Conservation (phyloP, 2,113 vertebrate genomes). For the Paramisgurnus dabryanus region DNA sequence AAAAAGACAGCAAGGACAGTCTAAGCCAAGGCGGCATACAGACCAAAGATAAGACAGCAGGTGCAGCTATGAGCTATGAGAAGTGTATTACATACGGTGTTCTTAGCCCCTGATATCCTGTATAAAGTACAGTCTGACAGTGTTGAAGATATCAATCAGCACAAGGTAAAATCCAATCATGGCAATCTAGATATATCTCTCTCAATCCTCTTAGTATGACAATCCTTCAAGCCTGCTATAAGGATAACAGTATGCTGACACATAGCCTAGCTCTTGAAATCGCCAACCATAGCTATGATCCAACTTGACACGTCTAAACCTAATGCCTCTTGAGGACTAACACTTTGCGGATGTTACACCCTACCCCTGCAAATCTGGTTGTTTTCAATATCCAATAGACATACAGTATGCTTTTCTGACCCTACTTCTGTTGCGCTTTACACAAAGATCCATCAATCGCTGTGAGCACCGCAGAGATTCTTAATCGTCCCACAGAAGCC, state of each 20-base stretch:
- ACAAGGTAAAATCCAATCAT: constrained; percentile 45
- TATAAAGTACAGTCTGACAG: neutral
- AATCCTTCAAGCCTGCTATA: constrained; percentile 30
- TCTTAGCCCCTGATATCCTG: neutral
- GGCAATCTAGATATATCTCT: constrained; percentile 36
- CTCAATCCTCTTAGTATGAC: constrained; percentile 41
- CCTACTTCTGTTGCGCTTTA: constrained; percentile 21
- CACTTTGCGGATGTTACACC: neutral
- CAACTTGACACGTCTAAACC: neutral
- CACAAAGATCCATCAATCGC: neutral
- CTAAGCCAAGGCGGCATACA: neutral
- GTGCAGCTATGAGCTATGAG: neutral
- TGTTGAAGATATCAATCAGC: constrained; percentile 29
- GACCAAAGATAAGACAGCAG: neutral
- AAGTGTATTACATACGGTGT: neutral
- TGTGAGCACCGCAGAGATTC: constrained; percentile 5
- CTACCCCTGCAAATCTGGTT: neutral
- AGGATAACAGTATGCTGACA: constrained; percentile 6
- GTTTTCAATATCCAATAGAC: constrained; percentile 1
- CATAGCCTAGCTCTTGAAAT: neutral
- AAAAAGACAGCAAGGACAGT: neutral
- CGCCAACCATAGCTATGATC: neutral
- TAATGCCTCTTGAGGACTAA: neutral
- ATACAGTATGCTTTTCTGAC: neutral
- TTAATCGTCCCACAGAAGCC: constrained; percentile 35